Evolutionary conservation across 64 coral and sea anemone species (phyloP).

Genomic region (Anthopleura sola): DNA sequence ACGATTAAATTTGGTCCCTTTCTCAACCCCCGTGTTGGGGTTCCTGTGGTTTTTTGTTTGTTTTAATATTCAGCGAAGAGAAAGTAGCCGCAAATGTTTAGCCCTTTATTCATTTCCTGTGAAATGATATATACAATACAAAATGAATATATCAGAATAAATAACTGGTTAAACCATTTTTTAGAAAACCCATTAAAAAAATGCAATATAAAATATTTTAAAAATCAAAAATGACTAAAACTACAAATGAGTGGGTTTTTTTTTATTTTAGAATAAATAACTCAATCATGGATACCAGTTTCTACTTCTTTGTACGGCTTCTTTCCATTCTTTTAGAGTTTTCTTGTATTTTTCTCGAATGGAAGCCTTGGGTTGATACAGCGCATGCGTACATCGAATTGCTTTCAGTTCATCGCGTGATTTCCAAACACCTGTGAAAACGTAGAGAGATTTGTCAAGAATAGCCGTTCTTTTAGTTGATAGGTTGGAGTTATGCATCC

Average conservation of each 20-base stretch:
- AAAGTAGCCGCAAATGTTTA: neutral
- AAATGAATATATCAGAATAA: neutral
- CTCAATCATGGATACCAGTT: slow-evolving; percentile 67
- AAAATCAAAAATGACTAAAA: neutral
- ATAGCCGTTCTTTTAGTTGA: too few relatives aligned
- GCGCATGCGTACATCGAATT: slow-evolving; percentile 83
- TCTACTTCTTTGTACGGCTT: slow-evolving; percentile 66
- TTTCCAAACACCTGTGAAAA: slow-evolving; percentile 81
- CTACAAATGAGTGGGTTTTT: neutral
- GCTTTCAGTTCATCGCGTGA: slow-evolving; percentile 87
- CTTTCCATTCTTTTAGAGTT: slow-evolving; percentile 80
- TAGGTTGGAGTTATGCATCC: too few relatives aligned
- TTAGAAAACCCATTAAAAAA: neutral
- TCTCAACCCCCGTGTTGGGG: neutral
- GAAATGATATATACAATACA: neutral
- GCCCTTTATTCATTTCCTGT: neutral
- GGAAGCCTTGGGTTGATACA: slow-evolving; percentile 79
- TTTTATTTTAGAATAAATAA: neutral
- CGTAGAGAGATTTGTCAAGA: neutral
- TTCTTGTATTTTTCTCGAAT: slow-evolving; percentile 62
- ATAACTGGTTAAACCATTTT: neutral
- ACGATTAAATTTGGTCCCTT: too few relatives aligned
- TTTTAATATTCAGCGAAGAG: neutral
- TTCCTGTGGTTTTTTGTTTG: neutral
- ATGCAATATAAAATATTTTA: neutral